Evolutionary conservation across 2,113 vertebrate genomes (phyloP).

Genomic region (Mastomys natalensis): DNA sequence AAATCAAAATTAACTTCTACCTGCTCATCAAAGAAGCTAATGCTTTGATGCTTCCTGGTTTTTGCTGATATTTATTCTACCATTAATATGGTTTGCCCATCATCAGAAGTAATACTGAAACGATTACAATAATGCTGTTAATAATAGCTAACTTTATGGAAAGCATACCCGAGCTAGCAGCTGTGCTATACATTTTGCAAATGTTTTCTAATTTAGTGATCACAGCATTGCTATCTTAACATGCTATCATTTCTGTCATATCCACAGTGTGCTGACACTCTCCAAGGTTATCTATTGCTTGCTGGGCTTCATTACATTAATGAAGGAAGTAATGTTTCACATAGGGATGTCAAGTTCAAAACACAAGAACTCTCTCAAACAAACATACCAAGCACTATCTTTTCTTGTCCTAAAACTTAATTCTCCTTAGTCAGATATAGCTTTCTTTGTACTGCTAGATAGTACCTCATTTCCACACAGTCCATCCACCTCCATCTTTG

Average conservation of each 20-base stretch:
- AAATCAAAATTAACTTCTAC: constrained; percentile 32
- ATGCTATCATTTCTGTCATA: background rate
- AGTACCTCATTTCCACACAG: background rate
- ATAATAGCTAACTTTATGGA: background rate
- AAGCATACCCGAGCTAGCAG: background rate
- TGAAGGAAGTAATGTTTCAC: background rate
- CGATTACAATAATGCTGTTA: background rate
- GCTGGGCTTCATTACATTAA: background rate
- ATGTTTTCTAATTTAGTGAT: background rate
- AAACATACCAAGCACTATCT: background rate
- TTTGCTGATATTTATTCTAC: background rate
- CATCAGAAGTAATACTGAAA: background rate
- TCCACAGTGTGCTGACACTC: background rate
- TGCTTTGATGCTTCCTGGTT: background rate
- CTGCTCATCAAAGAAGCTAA: constrained; percentile 27
- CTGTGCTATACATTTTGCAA: background rate
- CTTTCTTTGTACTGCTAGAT: background rate
- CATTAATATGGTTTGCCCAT: background rate
- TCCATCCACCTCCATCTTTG: background rate
- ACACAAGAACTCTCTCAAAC: background rate
- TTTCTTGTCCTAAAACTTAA: background rate
- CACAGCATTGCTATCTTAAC: background rate
- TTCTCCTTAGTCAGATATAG: background rate
- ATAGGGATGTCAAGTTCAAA: background rate
- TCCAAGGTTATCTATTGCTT: background rate